phyloP scores from a whole-genome alignment of 2,113 vertebrate genomes.

The Silurus glanis region DNA sequence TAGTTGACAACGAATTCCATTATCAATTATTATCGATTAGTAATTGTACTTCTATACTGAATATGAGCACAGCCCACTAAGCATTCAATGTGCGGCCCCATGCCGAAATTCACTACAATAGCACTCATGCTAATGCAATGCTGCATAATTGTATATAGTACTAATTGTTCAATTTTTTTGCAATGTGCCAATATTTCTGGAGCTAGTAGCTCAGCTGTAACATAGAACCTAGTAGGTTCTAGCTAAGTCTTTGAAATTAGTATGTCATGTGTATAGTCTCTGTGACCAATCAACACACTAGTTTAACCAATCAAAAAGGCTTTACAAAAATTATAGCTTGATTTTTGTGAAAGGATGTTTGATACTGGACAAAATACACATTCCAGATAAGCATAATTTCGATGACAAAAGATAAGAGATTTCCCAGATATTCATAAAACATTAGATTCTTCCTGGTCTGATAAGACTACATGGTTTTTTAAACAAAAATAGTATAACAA shows the following conservation, averaged over 20 bases:
- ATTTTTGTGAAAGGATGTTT: neutral
- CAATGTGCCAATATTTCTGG: neutral
- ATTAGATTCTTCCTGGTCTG: neutral
- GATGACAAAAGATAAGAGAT: neutral
- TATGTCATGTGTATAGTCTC: too few species aligned
- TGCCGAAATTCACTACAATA: neutral
- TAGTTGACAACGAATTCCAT: too few species aligned
- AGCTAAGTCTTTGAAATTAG: neutral
- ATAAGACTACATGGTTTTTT: neutral
- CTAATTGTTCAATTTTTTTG: neutral
- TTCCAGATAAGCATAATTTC: neutral
- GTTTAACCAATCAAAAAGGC: neutral
- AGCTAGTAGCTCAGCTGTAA: neutral
- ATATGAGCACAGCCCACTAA: neutral
- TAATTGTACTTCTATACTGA: neutral
- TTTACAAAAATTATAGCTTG: neutral
- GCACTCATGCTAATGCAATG: neutral
- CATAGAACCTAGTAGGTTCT: neutral
- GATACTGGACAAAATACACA: neutral
- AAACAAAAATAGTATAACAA: neutral
- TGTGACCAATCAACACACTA: too few species aligned
- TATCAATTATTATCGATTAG: too few species aligned
- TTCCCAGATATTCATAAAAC: neutral
- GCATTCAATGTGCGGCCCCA: too few species aligned
- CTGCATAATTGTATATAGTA: neutral